These are phyloP conservation scores for Psophia crepitans DNA, from an alignment of 2,113 vertebrate genomes.

Conservation along the genomic window DNA sequence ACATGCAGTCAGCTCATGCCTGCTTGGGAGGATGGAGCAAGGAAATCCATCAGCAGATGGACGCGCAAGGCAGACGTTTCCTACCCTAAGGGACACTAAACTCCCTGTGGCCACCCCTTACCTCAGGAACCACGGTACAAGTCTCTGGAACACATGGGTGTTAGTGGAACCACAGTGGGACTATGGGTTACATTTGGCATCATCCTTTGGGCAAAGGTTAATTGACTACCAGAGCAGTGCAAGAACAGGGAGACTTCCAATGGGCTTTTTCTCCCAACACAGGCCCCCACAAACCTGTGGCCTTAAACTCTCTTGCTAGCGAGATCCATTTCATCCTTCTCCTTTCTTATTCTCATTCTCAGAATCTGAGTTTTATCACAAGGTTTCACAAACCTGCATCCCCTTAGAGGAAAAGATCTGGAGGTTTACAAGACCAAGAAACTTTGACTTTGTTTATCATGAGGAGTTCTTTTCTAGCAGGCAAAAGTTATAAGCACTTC, in stretches of 20 bases:
- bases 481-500: conserved; percentile 41
- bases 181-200: background rate
- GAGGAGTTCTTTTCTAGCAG: conserved; percentile 21
- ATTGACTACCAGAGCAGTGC: background rate
- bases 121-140: background rate
- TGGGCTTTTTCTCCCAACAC: background rate
- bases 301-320: background rate
- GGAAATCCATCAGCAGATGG: background rate
- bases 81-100: background rate
- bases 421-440: background rate
- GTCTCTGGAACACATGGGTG: background rate
- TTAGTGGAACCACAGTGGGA: background rate
- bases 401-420: background rate
- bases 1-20: background rate
- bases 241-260: background rate
- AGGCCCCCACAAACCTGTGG: background rate
- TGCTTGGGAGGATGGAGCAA: background rate
- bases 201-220: background rate
- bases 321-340: background rate
- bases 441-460: background rate
- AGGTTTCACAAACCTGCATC: background rate
- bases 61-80: background rate
- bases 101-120: background rate
- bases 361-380: background rate
- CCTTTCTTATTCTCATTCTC: background rate